Base-by-base conservation (phyloP, 2,888 invertebrate genomes). In the Mythimna lalbum region DNA sequence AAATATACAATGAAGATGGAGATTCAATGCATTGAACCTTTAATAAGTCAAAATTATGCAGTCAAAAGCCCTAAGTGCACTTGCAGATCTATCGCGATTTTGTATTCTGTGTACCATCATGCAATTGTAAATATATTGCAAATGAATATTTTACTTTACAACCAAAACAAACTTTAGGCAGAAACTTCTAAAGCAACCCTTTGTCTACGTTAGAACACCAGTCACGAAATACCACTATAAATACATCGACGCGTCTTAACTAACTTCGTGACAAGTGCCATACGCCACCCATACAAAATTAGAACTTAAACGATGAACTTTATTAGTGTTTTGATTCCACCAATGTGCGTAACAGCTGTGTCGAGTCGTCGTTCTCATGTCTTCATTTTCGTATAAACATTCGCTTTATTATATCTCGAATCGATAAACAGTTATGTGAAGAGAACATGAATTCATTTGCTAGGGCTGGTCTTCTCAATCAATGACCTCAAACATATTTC, bases 401-500 rank as follows among this genome's bases (percentile, higher is more conserved):
- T 84, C 79, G 82, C 69, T 73, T 67, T 69, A 76, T 76, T 77
- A 73, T 74, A 57, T 75, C 73, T 78, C 80, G 84, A 86, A 83
- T 86, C 79, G 78, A 83, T 85, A 82, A 85, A 90, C 90, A 89
- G 90, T 90, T 91, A 90, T 80, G 78, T 85, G 83, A 88, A 78
- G 81, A 80, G 83, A 81, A 76, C 80, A 76, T 81, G 78, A 84
- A 81, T 86, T 67, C 74, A 82, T 82, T 49, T 83, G 71, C 75
- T 83, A 85, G 69, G 59, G 69, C 72, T 87, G 81, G 87, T 90
- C 89, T 89, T 89, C 89, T 91, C 92, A 93, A 94, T 93, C 94
- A 93, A 92, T 95, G 94, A 94, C 94, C 93, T 93, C 93, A 89
- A 90, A 89, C 87, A 90, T 93, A 91, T 92, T 92, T 92, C 90